A percentile compares a stretch with the other conserved stretches of the same genome.
These are phyloP conservation scores for Mesorhabditis spiculigera DNA, from an alignment of 2,888 invertebrate genomes.

Conservation along the genomic window DNA sequence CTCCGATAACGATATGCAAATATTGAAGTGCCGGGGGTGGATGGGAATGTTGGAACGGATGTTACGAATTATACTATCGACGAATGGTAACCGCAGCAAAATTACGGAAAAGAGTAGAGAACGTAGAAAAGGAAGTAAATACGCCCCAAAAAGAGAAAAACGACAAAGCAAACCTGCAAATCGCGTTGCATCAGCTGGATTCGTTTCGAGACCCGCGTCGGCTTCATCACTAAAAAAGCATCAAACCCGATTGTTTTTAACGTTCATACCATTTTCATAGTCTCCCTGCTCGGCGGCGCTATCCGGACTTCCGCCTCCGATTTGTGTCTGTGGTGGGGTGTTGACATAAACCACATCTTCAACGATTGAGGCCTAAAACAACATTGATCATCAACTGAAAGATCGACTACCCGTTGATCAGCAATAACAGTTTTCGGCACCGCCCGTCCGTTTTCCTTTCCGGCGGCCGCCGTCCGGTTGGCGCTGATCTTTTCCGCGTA, in stretches of 20 bases:
- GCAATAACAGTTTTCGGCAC: not conserved
- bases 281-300: not conserved
- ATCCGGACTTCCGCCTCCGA: not conserved
- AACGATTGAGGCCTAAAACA: conserved; percentile 12
- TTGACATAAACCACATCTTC: conserved; percentile 53
- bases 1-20: not conserved
- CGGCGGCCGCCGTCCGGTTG: not conserved
- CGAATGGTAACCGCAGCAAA: not conserved
- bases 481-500: not conserved
- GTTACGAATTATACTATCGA: not conserved
- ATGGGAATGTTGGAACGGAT: not conserved
- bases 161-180: not conserved
- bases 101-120: not conserved
- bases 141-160: not conserved
- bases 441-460: not conserved
- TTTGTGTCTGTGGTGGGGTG: conserved; percentile 19
- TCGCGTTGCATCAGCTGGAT: conserved; percentile 4
- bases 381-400: not conserved
- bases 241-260: too few species aligned
- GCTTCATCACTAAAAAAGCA: not conserved
- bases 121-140: not conserved
- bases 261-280: not conserved
- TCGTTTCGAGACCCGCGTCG: conserved; percentile 2
- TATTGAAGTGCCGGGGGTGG: not conserved
- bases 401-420: not conserved